Evolutionary conservation across 2,888 invertebrate species (phyloP), one percentile per base, ranked within the genome.

Genomic region (Nasonovia ribisnigri): DNA sequence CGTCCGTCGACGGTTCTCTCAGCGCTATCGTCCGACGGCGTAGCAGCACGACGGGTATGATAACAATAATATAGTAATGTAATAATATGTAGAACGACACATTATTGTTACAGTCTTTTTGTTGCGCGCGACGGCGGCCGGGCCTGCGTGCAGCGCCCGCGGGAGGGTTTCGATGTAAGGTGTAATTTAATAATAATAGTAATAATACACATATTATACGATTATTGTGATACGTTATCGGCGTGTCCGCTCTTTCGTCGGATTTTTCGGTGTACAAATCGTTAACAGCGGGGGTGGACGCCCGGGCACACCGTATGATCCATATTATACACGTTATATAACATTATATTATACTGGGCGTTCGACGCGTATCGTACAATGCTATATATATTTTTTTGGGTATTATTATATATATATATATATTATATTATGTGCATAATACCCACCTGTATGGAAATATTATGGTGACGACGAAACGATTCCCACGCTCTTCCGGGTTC

Each of bases 401-500:
- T 51, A 51, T 20, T 67, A 67, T 67, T 67, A 77, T 77, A n/a
- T 20, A 77, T 77, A 77, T 20, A 6, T 36, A 67, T 77, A 77
- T 20, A 77, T 36, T 77, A 77, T 36, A 6, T 77, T 77, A 77
- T 36, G 16, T 77, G 20, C 36, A 36, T 77, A 36, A 36, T 77
- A 77, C 77, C 1, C 57, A 42, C 20, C 77, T 77, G 20, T 20
- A 20, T 10, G 46, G 46, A 8, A 10, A 46, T 46, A 43, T 0
- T 46, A 46, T 36, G 84, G n/a, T 48, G 77, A 93, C 84, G 89
- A 84, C 88, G 51, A 42, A 43, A 90, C 46, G 90, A 67, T 93
- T 93, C 93, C 93, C 93, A 93, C 93, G 93, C 43, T 93, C 93
- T 93, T 93, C 93, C 93, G 93, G 93, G 93, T 93, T 90, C 93